Evolutionary conservation across 2,888 invertebrate species (phyloP).

Genomic region (Sarcophaga carnaria): DNA sequence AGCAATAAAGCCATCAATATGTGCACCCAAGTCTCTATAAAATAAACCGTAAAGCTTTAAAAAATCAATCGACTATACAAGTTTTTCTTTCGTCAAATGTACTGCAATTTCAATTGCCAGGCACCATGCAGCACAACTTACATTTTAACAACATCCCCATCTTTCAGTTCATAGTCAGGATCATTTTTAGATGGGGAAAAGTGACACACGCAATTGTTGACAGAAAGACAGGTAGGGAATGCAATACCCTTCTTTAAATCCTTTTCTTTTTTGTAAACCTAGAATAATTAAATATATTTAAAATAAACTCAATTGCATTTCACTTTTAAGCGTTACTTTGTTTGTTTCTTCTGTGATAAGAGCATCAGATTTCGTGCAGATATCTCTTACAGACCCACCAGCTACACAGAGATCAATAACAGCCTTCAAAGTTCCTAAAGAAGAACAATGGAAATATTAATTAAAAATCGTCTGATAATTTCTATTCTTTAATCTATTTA

Average conservation of each 20-base stretch:
- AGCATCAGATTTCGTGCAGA: slow-evolving; percentile 96
- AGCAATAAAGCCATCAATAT: slow-evolving; percentile 99
- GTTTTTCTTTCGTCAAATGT: slow-evolving; percentile 2
- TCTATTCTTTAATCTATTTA: background rate
- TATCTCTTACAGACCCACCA: slow-evolving; percentile 93
- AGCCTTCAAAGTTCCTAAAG: slow-evolving; percentile 92
- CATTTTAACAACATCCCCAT: slow-evolving; percentile 98
- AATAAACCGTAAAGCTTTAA: slow-evolving; percentile 46
- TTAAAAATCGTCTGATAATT: background rate
- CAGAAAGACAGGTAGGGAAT: slow-evolving; percentile 98
- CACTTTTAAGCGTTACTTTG: slow-evolving; percentile 85
- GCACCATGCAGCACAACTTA: slow-evolving; percentile 83
- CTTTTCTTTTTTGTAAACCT: slow-evolving; percentile 97
- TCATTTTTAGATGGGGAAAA: slow-evolving; percentile 98
- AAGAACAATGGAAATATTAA: slow-evolving; percentile 24
- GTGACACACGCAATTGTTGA: slow-evolving; percentile 99
- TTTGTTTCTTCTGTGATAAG: slow-evolving; percentile 94
- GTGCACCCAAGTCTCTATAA: slow-evolving; percentile 96
- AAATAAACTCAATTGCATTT: background rate
- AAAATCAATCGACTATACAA: slow-evolving; percentile 20
- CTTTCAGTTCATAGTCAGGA: slow-evolving; percentile 91
- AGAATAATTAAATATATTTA: slow-evolving; percentile 1
- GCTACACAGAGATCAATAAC: slow-evolving; percentile 93
- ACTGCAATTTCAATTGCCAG: background rate
- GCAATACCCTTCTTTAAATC: slow-evolving; percentile 99